Percentiles rank a stretch among this genome's conserved stretches.
Evolutionary conservation across 1,140 invertebrate genomes (phyloP).

Genomic region (Drosophila simulans): DNA sequence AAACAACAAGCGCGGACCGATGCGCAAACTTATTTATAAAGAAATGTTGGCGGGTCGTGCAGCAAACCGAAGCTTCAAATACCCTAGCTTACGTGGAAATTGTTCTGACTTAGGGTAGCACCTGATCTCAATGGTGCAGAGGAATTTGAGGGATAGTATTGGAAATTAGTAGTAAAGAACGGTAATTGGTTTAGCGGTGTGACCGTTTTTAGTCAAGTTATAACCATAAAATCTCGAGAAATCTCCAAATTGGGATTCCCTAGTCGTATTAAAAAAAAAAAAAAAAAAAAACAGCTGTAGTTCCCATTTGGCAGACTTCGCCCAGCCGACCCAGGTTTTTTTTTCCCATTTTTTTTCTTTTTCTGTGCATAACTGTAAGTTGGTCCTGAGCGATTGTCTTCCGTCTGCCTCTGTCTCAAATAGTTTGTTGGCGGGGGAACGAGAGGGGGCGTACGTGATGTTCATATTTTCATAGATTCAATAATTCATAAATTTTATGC

Average conservation of each 20-base stretch:
- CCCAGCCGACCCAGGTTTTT: conserved; percentile 3
- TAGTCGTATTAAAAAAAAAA: no score
- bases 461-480: conserved; percentile 83
- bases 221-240: no score
- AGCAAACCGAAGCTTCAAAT: not conserved
- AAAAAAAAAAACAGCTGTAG: no score
- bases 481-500: conserved; percentile 81
- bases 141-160: no score
- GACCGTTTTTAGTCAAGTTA: no score
- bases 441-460: conserved; percentile 68
- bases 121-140: no score
- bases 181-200: no score
- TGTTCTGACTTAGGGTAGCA: no score
- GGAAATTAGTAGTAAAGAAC: no score
- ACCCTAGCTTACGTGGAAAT: not conserved
- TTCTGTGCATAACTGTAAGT: conserved; percentile 63
- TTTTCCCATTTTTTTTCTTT: conserved; percentile 19
- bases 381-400: conserved; percentile 72
- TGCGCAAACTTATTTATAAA: conserved; percentile 74
- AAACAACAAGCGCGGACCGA: conserved; percentile 64
- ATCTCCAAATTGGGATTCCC: no score
- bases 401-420: conserved; percentile 32
- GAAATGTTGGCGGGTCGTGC: not conserved
- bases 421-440: conserved; percentile 37
- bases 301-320: not conserved